Evolutionary conservation across 2,888 invertebrate species (phyloP), one percentile per base, ranked within the genome.

Genomic region (Coenonympha glycerion): DNA sequence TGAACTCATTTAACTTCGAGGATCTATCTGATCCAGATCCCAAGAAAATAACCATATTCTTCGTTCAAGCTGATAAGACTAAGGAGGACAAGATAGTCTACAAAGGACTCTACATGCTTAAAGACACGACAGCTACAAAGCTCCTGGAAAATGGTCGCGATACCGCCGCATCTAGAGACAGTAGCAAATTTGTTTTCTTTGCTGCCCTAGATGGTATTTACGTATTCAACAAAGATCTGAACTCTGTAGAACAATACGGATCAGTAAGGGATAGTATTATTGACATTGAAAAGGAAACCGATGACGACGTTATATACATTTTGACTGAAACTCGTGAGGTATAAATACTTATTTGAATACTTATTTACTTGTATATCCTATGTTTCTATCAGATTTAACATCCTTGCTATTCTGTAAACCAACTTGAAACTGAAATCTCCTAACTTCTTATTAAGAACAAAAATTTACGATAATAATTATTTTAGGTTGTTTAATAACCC

Each of bases 151-250:
- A 73, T 15, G 75, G 73, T 1, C 65, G 68, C 49, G 71, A 72
- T 21, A 60, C 64, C 0, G 61, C 70, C 2, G 69, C 75, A 1
- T 60, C 66, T 2, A 60, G 57, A n/a, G 71, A 69, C 15, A 61
- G 68, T 0, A 66, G 62, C 0, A 70, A 64, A 45, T 49, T 55
- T 0, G 74, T 59, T 1, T 77, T 65, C 51, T 68, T 79, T 2
- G 79, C 64, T 8, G 71, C 78, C 1, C 60, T 59, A 19, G 73
- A 77, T 9, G 79, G 79, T 2, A 45, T 79, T 3, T 79, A 77
- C 47, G 9, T 34, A 0, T 79, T 70, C 58, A 68, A 73, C 18
- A 21, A 40, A 6, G 42, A 50, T 6, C 50, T 53, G 6, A 28
- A 58, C 3, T 47, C 56, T 4, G 62, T 62, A 11, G 54, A 52